Conservation (phyloP, 2,113 vertebrate species). For the Myotis yumanensis region DNA sequence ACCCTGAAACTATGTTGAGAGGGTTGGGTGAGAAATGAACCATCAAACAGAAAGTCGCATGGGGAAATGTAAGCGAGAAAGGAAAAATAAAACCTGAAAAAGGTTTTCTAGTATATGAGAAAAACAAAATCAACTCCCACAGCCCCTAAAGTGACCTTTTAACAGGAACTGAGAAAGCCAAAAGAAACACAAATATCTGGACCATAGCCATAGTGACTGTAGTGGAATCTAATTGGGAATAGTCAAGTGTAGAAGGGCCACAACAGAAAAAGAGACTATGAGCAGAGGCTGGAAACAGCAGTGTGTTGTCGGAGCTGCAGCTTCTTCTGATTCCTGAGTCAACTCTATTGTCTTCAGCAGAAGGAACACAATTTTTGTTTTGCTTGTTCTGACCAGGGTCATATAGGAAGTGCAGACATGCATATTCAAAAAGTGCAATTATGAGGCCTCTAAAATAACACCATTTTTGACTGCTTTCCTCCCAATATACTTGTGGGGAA, state of each 20-base stretch:
- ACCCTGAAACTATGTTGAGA: background rate
- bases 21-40: background rate
- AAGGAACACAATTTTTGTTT: background rate
- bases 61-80: background rate
- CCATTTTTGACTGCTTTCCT: background rate
- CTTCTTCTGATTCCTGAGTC: background rate
- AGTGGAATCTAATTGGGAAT: background rate
- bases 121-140: background rate
- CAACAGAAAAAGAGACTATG: background rate
- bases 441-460: background rate
- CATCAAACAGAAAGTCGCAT: background rate
- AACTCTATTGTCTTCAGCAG: background rate
- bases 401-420: background rate
- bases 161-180: background rate
- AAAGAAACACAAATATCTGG: slow-evolving; percentile 10
- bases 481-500: background rate
- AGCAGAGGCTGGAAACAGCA: background rate
- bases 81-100: slow-evolving; percentile 18
- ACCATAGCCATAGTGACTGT: background rate
- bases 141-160: background rate
- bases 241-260: background rate
- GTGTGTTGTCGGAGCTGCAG: background rate
- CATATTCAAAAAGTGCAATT: background rate
- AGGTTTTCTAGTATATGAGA: background rate
- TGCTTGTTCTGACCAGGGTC: background rate